Base-by-base conservation (phyloP, 2,113 vertebrate genomes). In the Oreochromis niloticus region DNA sequence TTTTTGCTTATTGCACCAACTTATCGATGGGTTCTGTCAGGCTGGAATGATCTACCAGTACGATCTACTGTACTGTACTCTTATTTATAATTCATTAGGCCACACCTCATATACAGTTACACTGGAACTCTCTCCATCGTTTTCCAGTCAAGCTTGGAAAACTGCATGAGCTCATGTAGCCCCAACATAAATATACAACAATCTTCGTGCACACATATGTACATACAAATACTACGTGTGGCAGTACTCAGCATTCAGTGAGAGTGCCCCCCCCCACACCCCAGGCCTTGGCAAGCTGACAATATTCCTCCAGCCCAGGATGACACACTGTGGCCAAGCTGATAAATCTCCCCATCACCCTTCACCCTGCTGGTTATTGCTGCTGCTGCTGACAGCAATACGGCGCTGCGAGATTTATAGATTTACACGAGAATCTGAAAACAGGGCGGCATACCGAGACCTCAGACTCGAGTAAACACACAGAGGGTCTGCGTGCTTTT, bases 31-130 rank as follows among this genome's bases (percentile, higher is more conserved):
- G 9, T 24, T 81, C 81, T 88, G 57, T 89, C 54, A 30, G 46
- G 83, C 16, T 6, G 46, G 4, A n/a, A 32, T 14, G 34, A 87
- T 59, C 46, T 71, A 87, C 91, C 81, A 84, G 48, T 57, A 52
- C 17, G 36, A 84, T 89, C 85, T 81, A 83, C 80, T 80, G 81
- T 52, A 86, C 82, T 46, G 86, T 83, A 2, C 32, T 87, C 56
- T 66, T 93, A 94, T 94, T 85, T 85, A 93, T 93, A 85, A 94
- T 95, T 93, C 87, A 94, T 93, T 78, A 78, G 80, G 19, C 90
- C 89, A 83, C 91, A 88, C 87, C 87, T 92, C 66, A 50, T 87
- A 84, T 86, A 90, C 66, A 22, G 84, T 91, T 89, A 90, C 92
- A 88, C 56, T 27, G n/a, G 43, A 87, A 83, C 84, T 81, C 57